Evolutionary conservation across 2,113 vertebrate species (phyloP).

Genomic region (Cyphomyrus discorhynchus): DNA sequence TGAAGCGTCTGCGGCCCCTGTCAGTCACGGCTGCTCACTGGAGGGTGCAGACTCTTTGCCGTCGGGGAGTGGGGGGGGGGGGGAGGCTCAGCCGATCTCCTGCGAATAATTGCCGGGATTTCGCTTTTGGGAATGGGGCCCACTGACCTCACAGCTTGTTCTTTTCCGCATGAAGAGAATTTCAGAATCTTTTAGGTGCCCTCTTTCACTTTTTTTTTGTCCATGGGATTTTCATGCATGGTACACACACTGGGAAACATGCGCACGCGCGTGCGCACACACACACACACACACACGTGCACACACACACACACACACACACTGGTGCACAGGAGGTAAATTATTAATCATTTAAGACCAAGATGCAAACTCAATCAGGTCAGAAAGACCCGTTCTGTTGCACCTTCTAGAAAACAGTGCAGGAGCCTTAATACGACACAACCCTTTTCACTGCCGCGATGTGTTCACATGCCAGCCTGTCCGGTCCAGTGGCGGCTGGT

Average conservation of each 20-base stretch:
- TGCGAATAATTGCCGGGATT: constrained; percentile 74
- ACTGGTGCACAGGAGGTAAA: constrained; percentile 49
- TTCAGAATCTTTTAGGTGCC: constrained; percentile 49
- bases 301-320: background rate
- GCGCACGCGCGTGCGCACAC: no score
- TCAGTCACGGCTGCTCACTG: constrained; percentile 75
- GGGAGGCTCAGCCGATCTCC: constrained; percentile 51
- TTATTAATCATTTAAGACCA: constrained; percentile 75
- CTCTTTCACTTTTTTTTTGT: constrained; percentile 41
- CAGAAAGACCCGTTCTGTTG: constrained; percentile 75
- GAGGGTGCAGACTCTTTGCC: constrained; percentile 66
- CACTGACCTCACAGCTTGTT: constrained; percentile 57
- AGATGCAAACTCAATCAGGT: constrained; percentile 84
- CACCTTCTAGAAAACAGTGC: constrained; percentile 70
- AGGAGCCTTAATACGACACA: constrained; percentile 68
- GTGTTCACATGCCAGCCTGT: constrained; percentile 47
- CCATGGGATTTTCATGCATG: constrained; percentile 45
- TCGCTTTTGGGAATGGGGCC: constrained; percentile 68
- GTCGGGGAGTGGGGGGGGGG: constrained; percentile 25
- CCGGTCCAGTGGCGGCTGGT: background rate
- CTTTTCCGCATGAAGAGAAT: constrained; percentile 58
- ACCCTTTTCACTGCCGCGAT: constrained; percentile 49
- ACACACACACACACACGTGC: no score
- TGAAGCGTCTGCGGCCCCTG: constrained; percentile 87
- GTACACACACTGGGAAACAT: background rate